phyloP scores from a whole-genome alignment of 2,797 vertebrate species.

The Sparus aurata region DNA sequence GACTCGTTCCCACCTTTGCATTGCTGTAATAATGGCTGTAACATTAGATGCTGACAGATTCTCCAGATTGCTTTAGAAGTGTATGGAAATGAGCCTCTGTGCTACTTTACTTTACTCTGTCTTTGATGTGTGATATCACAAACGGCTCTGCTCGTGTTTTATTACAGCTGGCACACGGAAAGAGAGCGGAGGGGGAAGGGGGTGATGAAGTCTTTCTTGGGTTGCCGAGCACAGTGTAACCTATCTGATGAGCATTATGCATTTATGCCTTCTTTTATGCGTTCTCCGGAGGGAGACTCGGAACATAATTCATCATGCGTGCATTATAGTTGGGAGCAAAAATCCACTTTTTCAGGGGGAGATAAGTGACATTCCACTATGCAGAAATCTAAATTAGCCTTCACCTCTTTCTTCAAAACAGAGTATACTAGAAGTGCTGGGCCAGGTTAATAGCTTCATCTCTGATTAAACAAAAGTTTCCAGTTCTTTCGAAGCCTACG shows the following conservation, averaged over 20 bases:
- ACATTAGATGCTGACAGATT: constrained; percentile 53
- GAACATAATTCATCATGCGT: constrained; percentile 61
- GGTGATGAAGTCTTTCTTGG: constrained; percentile 51
- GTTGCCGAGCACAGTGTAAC: constrained; percentile 64
- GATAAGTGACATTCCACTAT: constrained; percentile 15
- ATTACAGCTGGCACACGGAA: constrained; percentile 67
- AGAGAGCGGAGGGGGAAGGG: constrained; percentile 8
- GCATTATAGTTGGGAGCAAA: constrained; percentile 8
- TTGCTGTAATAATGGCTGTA: constrained; percentile 51
- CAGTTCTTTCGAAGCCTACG: constrained; percentile 7
- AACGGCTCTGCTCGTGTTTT: constrained; percentile 68
- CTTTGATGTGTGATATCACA: constrained; percentile 76
- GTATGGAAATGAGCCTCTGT: constrained; percentile 72
- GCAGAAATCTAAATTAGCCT: constrained; percentile 24
- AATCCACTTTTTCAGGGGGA: constrained; percentile 32
- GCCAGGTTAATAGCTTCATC: constrained; percentile 23
- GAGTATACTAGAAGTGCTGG: constrained; percentile 17
- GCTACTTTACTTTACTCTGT: constrained; percentile 62
- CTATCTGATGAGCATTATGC: constrained; percentile 68
- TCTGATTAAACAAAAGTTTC: constrained; percentile 34
- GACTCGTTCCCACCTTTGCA: constrained; percentile 46
- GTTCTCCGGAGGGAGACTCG: constrained; percentile 49
- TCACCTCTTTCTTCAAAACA: constrained; percentile 23
- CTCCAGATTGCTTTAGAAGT: constrained; percentile 59
- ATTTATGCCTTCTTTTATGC: constrained; percentile 63